phyloP scores from a whole-genome alignment of 1,140 invertebrate genomes.

The Patella vulgata region DNA sequence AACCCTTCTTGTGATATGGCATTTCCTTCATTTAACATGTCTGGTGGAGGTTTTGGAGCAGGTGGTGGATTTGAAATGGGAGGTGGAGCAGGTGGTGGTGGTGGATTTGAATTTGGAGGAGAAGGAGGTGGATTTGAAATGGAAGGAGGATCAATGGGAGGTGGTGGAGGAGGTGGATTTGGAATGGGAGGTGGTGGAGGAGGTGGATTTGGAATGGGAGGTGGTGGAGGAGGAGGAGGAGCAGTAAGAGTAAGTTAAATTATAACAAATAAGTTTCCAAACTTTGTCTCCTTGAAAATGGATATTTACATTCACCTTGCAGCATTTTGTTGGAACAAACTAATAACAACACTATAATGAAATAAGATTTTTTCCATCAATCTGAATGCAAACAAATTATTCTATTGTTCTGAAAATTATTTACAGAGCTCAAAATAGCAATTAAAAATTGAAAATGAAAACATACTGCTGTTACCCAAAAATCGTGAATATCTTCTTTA shows the following conservation, averaged over 20 bases:
- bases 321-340: too few species aligned
- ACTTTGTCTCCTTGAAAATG: too few species aligned
- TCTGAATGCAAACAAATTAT: too few species aligned
- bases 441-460: too few species aligned
- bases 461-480: too few species aligned
- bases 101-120: neutral
- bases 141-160: neutral
- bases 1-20: constrained; percentile 74
- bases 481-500: too few species aligned
- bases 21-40: neutral
- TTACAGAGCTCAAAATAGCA: too few species aligned
- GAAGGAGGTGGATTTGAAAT: neutral
- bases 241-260: neutral
- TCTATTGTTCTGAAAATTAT: too few species aligned
- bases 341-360: too few species aligned
- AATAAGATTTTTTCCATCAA: too few species aligned
- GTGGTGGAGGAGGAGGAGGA: neutral
- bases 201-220: neutral
- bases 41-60: neutral
- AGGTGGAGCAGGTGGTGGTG: neutral
- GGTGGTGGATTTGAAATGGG: neutral
- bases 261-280: neutral
- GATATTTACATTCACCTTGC: too few species aligned
- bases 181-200: neutral
- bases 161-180: neutral